phyloP scores from a whole-genome alignment of 1,140 invertebrate species.

The Drosophila grimshawi region DNA sequence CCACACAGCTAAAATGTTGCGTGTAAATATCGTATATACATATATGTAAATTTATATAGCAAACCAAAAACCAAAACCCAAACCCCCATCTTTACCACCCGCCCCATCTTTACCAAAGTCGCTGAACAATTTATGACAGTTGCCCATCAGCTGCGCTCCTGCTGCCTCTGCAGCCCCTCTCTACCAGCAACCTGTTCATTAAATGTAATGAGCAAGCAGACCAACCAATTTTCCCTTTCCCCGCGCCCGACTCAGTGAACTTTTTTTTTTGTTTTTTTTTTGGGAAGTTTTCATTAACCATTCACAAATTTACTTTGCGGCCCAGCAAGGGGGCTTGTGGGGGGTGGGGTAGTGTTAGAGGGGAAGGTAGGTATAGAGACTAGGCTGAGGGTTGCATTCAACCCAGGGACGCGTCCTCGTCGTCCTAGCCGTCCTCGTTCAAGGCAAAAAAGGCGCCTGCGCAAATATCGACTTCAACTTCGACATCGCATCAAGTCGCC shows the following conservation, averaged over 20 bases:
- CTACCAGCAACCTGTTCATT: slow-evolving; percentile 57
- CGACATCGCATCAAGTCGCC: slow-evolving; percentile 37
- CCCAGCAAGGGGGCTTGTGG: slow-evolving; percentile 9
- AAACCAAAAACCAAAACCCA: slow-evolving; percentile 12
- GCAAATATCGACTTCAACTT: slow-evolving; percentile 31
- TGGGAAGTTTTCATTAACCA: slow-evolving; percentile 79
- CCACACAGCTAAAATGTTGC: slow-evolving; percentile 72
- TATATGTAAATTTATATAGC: slow-evolving; percentile 56
- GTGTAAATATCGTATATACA: slow-evolving; percentile 74
- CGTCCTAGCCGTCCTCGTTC: slow-evolving; percentile 34
- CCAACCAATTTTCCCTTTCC: slow-evolving; percentile 21
- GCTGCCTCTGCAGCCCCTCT: not conserved
- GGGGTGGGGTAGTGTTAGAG: not conserved
- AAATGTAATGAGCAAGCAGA: slow-evolving; percentile 72
- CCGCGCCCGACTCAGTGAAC: not conserved
- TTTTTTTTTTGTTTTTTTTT: slow-evolving; percentile 29
- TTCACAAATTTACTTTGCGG: slow-evolving; percentile 82
- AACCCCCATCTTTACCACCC: not conserved
- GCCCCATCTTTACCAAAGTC: not conserved
- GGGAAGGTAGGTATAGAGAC: not conserved
- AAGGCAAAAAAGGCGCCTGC: slow-evolving; percentile 65
- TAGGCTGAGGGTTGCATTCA: not conserved
- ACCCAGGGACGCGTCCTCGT: slow-evolving; percentile 60
- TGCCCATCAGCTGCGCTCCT: slow-evolving; percentile 54
- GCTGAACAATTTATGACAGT: slow-evolving; percentile 72